phyloP scores from a whole-genome alignment of 2,797 vertebrate species.

The Enteromius viviparus region DNA sequence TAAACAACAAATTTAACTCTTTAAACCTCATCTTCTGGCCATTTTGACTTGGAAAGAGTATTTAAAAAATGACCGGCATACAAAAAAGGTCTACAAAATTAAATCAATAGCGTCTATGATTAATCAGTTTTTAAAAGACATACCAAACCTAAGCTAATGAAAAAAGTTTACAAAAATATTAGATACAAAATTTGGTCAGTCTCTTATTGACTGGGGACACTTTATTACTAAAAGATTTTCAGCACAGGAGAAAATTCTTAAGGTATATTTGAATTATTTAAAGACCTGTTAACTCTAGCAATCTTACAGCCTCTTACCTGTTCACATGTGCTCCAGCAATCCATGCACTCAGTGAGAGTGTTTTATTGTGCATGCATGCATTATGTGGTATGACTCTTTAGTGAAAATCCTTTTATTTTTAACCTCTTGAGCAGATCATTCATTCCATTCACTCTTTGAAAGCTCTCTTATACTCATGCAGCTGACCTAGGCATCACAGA shows the following conservation, averaged over 20 bases:
- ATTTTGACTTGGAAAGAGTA: background rate
- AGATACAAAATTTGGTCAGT: background rate
- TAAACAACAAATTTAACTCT: constrained; percentile 6
- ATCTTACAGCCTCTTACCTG: background rate
- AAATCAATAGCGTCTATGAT: background rate
- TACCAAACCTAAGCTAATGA: background rate
- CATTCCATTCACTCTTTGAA: background rate
- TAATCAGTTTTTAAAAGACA: background rate
- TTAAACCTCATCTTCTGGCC: background rate
- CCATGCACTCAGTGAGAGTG: constrained; percentile 2
- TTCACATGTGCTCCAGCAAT: background rate
- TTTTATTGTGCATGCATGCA: background rate
- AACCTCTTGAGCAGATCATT: background rate
- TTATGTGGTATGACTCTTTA: background rate
- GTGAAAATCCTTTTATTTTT: background rate
- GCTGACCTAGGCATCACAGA: background rate
- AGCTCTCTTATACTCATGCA: background rate
- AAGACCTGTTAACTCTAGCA: background rate
- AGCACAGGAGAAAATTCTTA: background rate
- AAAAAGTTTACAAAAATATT: background rate
- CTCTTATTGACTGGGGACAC: background rate
- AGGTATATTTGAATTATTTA: background rate
- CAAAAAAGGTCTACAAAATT: background rate
- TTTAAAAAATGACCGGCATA: background rate
- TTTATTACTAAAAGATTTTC: background rate